Conservation (phyloP, 1,140 invertebrate genomes). For the Pseudomyrmex gracilis region DNA sequence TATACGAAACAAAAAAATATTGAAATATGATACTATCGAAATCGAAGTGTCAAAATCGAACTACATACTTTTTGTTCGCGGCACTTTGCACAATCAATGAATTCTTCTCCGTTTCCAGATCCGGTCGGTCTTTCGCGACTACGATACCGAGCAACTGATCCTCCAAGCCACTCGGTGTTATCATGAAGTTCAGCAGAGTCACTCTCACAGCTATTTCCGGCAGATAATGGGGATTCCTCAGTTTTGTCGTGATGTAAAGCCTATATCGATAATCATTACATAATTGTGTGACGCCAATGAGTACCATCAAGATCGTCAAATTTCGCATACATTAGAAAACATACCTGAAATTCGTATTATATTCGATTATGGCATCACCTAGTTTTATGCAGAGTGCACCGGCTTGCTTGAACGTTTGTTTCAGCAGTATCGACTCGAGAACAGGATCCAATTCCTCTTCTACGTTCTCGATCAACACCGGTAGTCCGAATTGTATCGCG, state of each 20-base stretch:
- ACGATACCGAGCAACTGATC: conserved; percentile 96
- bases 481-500: conserved; percentile 96
- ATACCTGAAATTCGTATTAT: conserved; percentile 93
- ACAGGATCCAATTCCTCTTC: conserved; percentile 96
- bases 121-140: conserved; percentile 95
- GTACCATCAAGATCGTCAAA: background rate
- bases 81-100: conserved; percentile 95
- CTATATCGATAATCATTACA: conserved; percentile 81
- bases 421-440: conserved; percentile 94
- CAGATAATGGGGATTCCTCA: conserved; percentile 96
- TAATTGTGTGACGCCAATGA: background rate
- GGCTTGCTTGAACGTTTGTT: conserved; percentile 96
- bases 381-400: conserved; percentile 92
- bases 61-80: conserved; percentile 90
- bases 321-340: background rate
- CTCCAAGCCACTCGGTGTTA: conserved; percentile 95
- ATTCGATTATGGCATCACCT: conserved; percentile 93
- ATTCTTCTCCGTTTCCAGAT: conserved; percentile 96
- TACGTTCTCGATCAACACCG: conserved; percentile 94
- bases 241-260: conserved; percentile 97
- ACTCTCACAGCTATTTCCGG: conserved; percentile 97
- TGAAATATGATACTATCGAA: background rate
- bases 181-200: conserved; percentile 97
- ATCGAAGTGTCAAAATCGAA: background rate
- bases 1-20: background rate